Evolutionary conservation across 2,113 vertebrate genomes (phyloP).

Genomic region (Gasterosteus nipponicus): DNA sequence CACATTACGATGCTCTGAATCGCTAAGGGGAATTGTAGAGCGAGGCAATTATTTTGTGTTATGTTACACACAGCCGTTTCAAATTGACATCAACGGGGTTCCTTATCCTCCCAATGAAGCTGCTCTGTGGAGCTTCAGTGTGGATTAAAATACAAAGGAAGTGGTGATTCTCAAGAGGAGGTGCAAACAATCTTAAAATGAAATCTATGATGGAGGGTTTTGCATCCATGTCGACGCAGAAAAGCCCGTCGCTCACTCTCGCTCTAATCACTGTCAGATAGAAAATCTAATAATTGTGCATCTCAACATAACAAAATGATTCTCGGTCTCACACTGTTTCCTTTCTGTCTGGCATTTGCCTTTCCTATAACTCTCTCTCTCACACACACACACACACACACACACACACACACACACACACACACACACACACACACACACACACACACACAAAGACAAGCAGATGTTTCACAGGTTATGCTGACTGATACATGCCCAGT

Average conservation of each 20-base stretch:
- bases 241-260: neutral
- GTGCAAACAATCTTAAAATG: neutral
- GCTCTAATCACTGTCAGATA: neutral
- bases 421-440: conserved; percentile 26
- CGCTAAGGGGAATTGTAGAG: neutral
- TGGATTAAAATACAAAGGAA: neutral
- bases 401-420: too few relatives aligned
- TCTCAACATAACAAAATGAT: conserved; percentile 23
- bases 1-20: neutral
- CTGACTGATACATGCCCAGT: conserved; percentile 74
- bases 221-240: neutral
- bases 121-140: neutral
- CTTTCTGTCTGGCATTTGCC: conserved; percentile 14
- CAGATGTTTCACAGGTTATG: conserved; percentile 72
- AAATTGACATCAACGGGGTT: neutral
- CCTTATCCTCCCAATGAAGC: neutral
- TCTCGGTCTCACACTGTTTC: conserved; percentile 12
- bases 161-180: neutral
- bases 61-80: neutral
- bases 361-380: conserved; percentile 8
- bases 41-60: neutral
- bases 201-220: neutral
- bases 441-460: conserved; percentile 33
- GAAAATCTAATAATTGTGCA: neutral
- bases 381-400: conserved; percentile 29